These are phyloP conservation scores for Idaea straminata DNA, from an alignment of 2,888 invertebrate genomes.

Conservation along the genomic window DNA sequence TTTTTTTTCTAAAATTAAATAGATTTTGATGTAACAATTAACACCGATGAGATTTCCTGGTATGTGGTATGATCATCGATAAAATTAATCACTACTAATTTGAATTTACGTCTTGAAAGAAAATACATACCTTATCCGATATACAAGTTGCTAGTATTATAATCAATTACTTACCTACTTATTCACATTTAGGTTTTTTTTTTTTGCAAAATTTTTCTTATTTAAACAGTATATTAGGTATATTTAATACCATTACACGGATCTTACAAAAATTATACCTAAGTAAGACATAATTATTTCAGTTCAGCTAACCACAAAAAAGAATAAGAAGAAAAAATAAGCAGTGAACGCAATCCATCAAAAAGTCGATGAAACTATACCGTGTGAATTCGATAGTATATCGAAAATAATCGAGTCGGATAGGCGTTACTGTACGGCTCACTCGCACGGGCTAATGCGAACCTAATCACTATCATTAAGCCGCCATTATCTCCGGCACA, in stretches of 20 bases:
- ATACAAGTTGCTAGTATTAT: background rate
- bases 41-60: background rate
- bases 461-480: constrained; percentile 65
- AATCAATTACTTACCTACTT: background rate
- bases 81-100: background rate
- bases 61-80: background rate
- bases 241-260: background rate
- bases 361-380: constrained; percentile 39
- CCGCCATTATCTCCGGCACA: constrained; percentile 5
- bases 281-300: background rate
- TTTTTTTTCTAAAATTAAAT: background rate
- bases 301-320: constrained; percentile 14
- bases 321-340: constrained; percentile 38
- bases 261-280: background rate
- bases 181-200: background rate
- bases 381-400: constrained; percentile 41
- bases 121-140: background rate
- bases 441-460: constrained; percentile 57
- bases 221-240: background rate
- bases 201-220: background rate
- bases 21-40: background rate
- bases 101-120: background rate
- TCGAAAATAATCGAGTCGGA: constrained; percentile 39
- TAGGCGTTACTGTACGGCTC: constrained; percentile 40
- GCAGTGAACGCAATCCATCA: constrained; percentile 41